phyloP scores from a whole-genome alignment of 1,140 invertebrate genomes.

The Macrocentrus cingulum region DNA sequence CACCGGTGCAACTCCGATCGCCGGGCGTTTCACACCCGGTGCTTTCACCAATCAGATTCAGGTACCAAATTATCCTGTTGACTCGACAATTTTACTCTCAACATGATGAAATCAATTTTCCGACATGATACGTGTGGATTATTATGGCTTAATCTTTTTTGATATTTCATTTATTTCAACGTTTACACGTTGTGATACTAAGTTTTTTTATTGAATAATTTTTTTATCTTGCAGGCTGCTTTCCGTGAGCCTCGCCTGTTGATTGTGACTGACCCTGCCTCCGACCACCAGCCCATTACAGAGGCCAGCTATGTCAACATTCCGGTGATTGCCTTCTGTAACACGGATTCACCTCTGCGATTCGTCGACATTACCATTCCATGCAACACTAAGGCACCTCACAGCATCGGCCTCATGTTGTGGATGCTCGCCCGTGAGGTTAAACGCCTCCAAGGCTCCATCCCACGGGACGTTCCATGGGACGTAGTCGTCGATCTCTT shows the following conservation, averaged over 20 bases:
- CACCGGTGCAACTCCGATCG: slow-evolving; percentile 96
- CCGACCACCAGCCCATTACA: slow-evolving; percentile 97
- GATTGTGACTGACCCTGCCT: slow-evolving; percentile 93
- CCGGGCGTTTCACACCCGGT: slow-evolving; percentile 98
- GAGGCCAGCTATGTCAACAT: slow-evolving; percentile 99
- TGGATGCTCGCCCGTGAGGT: slow-evolving; percentile 98
- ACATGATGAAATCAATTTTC: slow-evolving; percentile 34
- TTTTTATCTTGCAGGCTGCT: slow-evolving; percentile 72
- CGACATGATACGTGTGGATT: slow-evolving; percentile 32
- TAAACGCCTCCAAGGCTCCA: slow-evolving; percentile 87
- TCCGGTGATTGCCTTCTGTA: slow-evolving; percentile 98
- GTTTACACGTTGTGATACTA: no score
- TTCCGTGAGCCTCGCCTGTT: slow-evolving; percentile 97
- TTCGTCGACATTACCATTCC: slow-evolving; percentile 99
- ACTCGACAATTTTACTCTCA: no score
- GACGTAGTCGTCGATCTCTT: slow-evolving; percentile 97
- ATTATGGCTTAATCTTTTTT: slow-evolving; percentile 29
- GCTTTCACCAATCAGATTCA: slow-evolving; percentile 96
- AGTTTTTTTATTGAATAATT: not conserved
- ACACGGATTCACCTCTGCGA: slow-evolving; percentile 91
- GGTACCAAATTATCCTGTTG: slow-evolving; percentile 54
- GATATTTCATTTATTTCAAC: slow-evolving; percentile 1
- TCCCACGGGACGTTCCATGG: slow-evolving; percentile 90
- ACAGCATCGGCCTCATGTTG: slow-evolving; percentile 99
- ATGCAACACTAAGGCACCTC: slow-evolving; percentile 96